Percentiles rank a stretch among this genome's conserved stretches.
phyloP scores from a whole-genome alignment of 1,140 invertebrate genomes.

The Zaprionus nigranus region DNA sequence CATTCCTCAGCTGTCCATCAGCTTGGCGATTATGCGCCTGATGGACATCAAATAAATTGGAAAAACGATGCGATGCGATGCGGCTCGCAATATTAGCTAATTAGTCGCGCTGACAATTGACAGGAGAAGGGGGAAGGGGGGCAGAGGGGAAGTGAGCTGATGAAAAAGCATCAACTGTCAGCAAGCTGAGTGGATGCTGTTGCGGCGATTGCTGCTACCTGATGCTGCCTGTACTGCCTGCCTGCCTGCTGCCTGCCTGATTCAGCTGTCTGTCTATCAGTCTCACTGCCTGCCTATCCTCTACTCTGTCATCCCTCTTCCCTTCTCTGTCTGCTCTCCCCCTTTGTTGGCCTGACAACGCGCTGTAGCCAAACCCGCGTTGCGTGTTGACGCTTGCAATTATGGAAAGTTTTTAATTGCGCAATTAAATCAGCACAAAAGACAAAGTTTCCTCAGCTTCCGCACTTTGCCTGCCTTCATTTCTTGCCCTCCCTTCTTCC shows the following conservation, averaged over 20 bases:
- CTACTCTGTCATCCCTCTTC: background rate
- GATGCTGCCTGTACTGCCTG: background rate
- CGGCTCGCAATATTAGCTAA: conserved; percentile 33
- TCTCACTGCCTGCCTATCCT: background rate
- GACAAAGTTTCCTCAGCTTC: conserved; percentile 41
- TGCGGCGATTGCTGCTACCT: too few species aligned
- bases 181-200: background rate
- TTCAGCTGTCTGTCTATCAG: background rate
- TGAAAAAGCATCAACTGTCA: conserved; percentile 12
- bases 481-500: too few species aligned
- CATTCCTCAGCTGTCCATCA: conserved; percentile 12
- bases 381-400: conserved; percentile 60
- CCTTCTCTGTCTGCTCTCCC: background rate
- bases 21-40: conserved; percentile 28
- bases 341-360: conserved; percentile 20
- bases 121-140: too few species aligned
- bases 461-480: background rate
- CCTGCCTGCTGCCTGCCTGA: background rate
- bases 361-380: background rate
- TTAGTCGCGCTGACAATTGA: conserved; percentile 38
- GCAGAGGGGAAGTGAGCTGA: too few species aligned
- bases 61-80: conserved; percentile 6
- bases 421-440: conserved; percentile 69
- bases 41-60: conserved; percentile 44
- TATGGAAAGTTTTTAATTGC: conserved; percentile 79